A percentile compares a stretch with the other conserved stretches of the same genome.
These are phyloP conservation scores for Oligia fasciuncula DNA, from an alignment of 2,888 invertebrate genomes.

Conservation along the genomic window DNA sequence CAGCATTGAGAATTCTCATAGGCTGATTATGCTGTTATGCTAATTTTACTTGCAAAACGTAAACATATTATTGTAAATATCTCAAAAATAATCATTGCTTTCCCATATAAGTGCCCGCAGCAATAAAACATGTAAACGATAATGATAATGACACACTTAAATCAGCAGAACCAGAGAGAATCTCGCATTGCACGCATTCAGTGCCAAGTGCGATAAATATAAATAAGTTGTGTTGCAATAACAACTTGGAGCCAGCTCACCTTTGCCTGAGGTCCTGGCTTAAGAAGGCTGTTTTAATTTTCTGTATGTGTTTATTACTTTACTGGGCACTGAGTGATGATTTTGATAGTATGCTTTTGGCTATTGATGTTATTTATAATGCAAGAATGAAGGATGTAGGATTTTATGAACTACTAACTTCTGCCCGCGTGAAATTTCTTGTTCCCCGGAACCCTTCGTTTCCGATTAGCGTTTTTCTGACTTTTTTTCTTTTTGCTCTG, in stretches of 20 bases:
- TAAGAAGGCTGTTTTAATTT: constrained; percentile 26
- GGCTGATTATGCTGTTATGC: not conserved
- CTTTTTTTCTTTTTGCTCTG: not conserved
- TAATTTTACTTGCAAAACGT: not conserved
- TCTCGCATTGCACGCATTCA: constrained; percentile 11
- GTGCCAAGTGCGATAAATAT: constrained; percentile 31
- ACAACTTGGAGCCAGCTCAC: constrained; percentile 44
- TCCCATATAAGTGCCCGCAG: not conserved
- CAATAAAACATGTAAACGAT: constrained; percentile 5
- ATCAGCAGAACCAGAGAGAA: constrained; percentile 13
- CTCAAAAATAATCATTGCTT: not conserved
- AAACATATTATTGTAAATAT: not conserved
- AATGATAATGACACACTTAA: constrained; percentile 38
- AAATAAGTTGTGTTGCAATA: constrained; percentile 39
- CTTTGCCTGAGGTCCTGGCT: constrained; percentile 44
- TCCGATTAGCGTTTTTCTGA: not conserved
- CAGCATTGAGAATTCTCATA: not conserved
- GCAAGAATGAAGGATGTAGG: no score
- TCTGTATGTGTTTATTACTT: constrained; percentile 32
- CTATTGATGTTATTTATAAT: not conserved
- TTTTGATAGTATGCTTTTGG: not conserved
- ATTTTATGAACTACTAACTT: no score
- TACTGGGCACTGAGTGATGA: not conserved
- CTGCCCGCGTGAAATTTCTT: no score
- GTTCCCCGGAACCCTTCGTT: not conserved